Evolutionary conservation across 2,113 vertebrate species (phyloP).

Genomic region (Planiliza haematocheilus): DNA sequence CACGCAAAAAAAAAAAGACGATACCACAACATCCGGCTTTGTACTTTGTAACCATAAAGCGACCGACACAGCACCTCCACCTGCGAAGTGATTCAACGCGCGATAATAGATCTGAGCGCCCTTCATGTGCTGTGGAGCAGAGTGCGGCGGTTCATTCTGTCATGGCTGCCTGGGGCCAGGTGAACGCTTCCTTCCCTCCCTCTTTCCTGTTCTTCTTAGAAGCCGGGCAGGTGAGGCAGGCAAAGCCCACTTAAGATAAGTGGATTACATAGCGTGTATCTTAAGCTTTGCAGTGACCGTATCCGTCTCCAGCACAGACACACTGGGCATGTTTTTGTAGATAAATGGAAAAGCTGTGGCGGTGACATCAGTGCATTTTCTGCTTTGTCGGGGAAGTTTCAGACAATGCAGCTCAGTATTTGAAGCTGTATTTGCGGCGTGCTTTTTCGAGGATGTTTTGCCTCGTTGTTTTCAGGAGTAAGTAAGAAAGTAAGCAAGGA

Average conservation of each 20-base stretch:
- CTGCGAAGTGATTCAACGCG: conserved; percentile 59
- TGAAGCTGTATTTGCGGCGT: too few species aligned
- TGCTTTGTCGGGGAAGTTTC: not conserved
- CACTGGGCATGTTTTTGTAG: conserved; percentile 36
- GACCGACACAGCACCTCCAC: conserved; percentile 65
- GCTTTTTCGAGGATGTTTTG: too few species aligned
- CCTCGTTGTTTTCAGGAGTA: too few species aligned
- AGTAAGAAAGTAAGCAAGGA: too few species aligned
- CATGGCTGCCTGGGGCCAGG: conserved; percentile 69
- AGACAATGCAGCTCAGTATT: not conserved
- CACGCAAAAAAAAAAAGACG: conserved; percentile 14
- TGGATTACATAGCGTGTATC: conserved; percentile 72
- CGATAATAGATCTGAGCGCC: conserved; percentile 64
- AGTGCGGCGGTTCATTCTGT: conserved; percentile 58
- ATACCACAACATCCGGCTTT: conserved; percentile 73
- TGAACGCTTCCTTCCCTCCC: conserved; percentile 55
- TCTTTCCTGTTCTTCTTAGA: conserved; percentile 73
- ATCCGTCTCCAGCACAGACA: conserved; percentile 36
- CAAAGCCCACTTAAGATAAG: conserved; percentile 77
- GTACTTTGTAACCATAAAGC: conserved; percentile 60
- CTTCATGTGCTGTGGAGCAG: conserved; percentile 65
- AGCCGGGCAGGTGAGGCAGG: conserved; percentile 72
- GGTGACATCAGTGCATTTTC: conserved; percentile 14
- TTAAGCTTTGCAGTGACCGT: conserved; percentile 67
- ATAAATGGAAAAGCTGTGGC: not conserved